A percentile compares a stretch with the other conserved stretches of the same genome.
Conservation (phyloP, 1,140 invertebrate species). For the Chrysoperla carnea region DNA sequence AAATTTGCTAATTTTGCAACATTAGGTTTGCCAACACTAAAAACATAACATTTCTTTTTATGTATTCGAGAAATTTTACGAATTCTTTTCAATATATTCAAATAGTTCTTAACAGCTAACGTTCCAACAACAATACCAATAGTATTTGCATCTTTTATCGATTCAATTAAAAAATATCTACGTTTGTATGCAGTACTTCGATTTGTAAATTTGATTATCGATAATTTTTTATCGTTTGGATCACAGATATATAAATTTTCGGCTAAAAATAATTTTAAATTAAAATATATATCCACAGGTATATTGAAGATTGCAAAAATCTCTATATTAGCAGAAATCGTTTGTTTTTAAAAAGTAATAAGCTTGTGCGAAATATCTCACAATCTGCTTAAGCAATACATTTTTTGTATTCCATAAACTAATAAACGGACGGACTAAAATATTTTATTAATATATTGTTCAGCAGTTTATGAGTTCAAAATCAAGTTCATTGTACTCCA, state of each 20-base stretch:
- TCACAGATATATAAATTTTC: conserved; percentile 29
- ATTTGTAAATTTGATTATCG: conserved; percentile 21
- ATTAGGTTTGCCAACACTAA: conserved; percentile 85
- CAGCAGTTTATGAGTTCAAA: no score
- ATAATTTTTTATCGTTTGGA: conserved; percentile 17
- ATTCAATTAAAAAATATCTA: conserved; percentile 69
- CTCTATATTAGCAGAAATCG: no score
- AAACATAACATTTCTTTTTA: conserved; percentile 76
- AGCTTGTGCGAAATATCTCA: no score
- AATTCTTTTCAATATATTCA: conserved; percentile 54
- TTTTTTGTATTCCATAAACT: no score
- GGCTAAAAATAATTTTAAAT: conserved; percentile 22
- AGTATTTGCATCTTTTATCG: conserved; percentile 69
- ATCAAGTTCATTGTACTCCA: no score
- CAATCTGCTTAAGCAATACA: no score
- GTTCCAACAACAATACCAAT: conserved; percentile 83
- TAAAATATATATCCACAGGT: no score
- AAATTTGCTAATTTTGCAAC: conserved; percentile 87
- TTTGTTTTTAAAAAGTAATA: no score
- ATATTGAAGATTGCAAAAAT: no score
- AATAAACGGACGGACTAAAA: no score
- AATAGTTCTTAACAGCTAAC: conserved; percentile 62
- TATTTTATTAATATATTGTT: no score
- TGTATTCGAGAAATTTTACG: conserved; percentile 51
- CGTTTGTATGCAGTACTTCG: conserved; percentile 49